Evolutionary conservation across 64 coral and sea anemone genomes (phyloP).

Genomic region (Anthopleura sola): DNA sequence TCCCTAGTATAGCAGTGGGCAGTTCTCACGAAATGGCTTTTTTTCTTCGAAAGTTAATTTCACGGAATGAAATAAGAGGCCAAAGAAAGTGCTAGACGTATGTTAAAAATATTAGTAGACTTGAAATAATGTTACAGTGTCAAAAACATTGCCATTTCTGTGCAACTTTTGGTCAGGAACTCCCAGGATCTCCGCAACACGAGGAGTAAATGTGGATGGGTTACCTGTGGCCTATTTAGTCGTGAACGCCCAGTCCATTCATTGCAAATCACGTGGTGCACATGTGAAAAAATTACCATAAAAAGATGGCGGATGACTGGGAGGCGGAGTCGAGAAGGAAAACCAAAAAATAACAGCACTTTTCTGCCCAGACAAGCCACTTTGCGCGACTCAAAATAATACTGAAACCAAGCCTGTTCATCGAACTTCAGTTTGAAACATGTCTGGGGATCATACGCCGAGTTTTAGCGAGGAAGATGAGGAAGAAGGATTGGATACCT

Average conservation of each 20-base stretch:
- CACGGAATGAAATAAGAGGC: too few species aligned
- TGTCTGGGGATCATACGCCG: constrained; percentile 91
- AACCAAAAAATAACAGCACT: constrained; percentile 5
- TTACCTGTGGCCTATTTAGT: background rate
- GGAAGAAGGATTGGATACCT: constrained; percentile 68
- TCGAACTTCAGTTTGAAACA: constrained; percentile 5
- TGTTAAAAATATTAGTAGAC: too few species aligned
- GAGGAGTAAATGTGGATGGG: background rate
- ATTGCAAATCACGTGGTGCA: constrained; percentile 3
- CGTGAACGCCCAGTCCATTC: constrained; percentile 2
- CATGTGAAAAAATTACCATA: constrained; percentile 23
- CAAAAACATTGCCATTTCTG: too few species aligned
- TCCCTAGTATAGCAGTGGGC: too few species aligned
- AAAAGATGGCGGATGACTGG: constrained; percentile 17
- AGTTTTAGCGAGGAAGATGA: constrained; percentile 97
- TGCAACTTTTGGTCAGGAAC: too few species aligned
- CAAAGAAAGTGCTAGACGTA: too few species aligned
- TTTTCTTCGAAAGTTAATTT: too few species aligned
- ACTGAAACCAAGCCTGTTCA: background rate
- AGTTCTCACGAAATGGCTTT: too few species aligned
- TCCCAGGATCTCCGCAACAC: too few species aligned
- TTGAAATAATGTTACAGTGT: too few species aligned
- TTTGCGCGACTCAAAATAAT: background rate
- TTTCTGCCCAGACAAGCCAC: background rate
- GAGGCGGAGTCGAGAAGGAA: background rate